Percentiles rank a stretch among this genome's conserved stretches.
phyloP scores from a whole-genome alignment of 2,113 vertebrate genomes.

The Amphilophus citrinellus region DNA sequence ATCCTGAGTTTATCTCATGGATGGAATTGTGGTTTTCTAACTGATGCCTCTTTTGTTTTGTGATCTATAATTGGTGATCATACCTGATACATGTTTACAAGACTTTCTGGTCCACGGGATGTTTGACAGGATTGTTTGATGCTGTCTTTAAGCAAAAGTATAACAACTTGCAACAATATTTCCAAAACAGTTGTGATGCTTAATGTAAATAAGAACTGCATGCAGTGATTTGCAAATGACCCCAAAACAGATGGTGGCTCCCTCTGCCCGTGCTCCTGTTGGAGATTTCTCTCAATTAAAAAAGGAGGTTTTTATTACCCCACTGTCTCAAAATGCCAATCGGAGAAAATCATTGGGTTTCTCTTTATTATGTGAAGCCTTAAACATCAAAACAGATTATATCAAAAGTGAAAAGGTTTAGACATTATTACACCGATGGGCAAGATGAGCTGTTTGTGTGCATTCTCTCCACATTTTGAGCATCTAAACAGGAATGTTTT shows the following conservation, averaged over 20 bases:
- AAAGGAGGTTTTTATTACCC: too few species aligned
- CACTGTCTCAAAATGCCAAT: not conserved
- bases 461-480: not conserved
- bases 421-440: not conserved
- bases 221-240: conserved; percentile 7
- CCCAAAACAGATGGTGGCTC: not conserved
- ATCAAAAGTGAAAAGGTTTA: not conserved
- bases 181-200: fast-evolving
- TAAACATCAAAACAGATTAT: not conserved
- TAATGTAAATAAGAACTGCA: not conserved
- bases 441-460: not conserved
- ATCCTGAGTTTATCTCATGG: not conserved
- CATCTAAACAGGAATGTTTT: not conserved
- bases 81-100: not conserved
- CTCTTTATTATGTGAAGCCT: not conserved
- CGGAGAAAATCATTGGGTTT: not conserved
- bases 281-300: fast-evolving
- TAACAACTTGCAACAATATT: not conserved
- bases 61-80: not conserved
- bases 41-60: not conserved
- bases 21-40: not conserved
- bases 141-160: not conserved
- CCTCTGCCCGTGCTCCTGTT: not conserved
- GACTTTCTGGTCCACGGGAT: not conserved
- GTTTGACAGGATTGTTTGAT: not conserved